Conservation (phyloP, 30 jellyfish, hydroid and myxozoan species). For the Catostylus mosaicus region DNA sequence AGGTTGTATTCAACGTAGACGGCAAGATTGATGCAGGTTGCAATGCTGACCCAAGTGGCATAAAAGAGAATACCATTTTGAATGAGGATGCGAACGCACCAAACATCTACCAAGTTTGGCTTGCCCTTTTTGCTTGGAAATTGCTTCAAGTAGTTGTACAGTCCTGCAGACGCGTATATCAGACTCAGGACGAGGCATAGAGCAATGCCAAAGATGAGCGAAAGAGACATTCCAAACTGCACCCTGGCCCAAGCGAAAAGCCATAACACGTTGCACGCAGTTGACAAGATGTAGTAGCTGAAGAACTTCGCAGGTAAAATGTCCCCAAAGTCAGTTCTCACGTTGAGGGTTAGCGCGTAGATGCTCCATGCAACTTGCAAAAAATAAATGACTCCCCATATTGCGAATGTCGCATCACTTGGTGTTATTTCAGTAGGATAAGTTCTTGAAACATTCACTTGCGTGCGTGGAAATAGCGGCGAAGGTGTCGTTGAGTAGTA, state of each 20-base stretch:
- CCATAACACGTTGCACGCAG: slow-evolving; percentile 50
- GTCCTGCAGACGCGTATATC: slow-evolving; percentile 38
- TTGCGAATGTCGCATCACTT: slow-evolving; percentile 54
- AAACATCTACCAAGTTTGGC: slow-evolving; percentile 57
- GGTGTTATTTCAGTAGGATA: slow-evolving; percentile 54
- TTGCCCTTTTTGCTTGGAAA: slow-evolving; percentile 32
- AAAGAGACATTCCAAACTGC: slow-evolving; percentile 41
- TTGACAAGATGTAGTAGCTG: slow-evolving; percentile 38
- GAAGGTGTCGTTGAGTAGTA: slow-evolving; percentile 35
- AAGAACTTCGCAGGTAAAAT: slow-evolving; percentile 49
- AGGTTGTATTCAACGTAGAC: slow-evolving; percentile 52
- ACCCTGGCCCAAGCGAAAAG: slow-evolving; percentile 65
- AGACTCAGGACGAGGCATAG: slow-evolving; percentile 36
- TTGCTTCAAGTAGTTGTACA: slow-evolving; percentile 33
- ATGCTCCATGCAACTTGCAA: slow-evolving; percentile 32
- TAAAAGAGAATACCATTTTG: slow-evolving; percentile 77
- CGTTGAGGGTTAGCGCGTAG: slow-evolving; percentile 30
- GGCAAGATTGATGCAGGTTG: slow-evolving; percentile 54
- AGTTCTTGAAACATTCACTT: slow-evolving; percentile 22
- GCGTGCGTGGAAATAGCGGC: slow-evolving; percentile 37
- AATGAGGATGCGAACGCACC: slow-evolving; percentile 66
- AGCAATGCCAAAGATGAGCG: slow-evolving; percentile 37
- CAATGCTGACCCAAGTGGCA: slow-evolving; percentile 68
- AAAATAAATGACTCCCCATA: slow-evolving; percentile 38
- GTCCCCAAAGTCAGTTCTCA: slow-evolving; percentile 37